Conservation (phyloP, 1,140 invertebrate species). For the Zaprionus camerounensis region DNA sequence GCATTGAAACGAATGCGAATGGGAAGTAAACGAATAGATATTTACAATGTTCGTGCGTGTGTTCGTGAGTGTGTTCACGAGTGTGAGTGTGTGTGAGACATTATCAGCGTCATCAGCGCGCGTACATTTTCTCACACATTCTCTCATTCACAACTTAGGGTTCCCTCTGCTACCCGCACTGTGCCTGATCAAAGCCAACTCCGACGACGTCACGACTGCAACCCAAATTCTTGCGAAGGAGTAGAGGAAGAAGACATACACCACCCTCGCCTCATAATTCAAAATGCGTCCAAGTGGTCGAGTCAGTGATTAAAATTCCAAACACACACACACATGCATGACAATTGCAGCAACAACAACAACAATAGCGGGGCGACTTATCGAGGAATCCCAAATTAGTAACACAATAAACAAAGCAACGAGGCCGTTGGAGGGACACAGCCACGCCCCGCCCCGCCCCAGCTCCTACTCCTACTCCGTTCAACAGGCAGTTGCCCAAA, state of each 20-base stretch:
- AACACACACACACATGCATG: slow-evolving; percentile 51
- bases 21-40: slow-evolving; percentile 9
- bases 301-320: slow-evolving; percentile 75
- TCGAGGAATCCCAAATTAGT: slow-evolving; percentile 79
- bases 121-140: slow-evolving; percentile 75
- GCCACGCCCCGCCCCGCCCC: slow-evolving; percentile 16
- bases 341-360: slow-evolving; percentile 33
- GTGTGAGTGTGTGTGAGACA: slow-evolving; percentile 6
- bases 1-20: slow-evolving; percentile 50
- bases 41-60: background rate
- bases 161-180: background rate
- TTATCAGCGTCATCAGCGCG: slow-evolving; percentile 54
- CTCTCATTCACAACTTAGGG: slow-evolving; percentile 59
- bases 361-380: slow-evolving; percentile 10
- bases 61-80: background rate
- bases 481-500: slow-evolving; percentile 56
- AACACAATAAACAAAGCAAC: slow-evolving; percentile 79
- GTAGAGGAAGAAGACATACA: slow-evolving; percentile 2
- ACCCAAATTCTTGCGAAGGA: slow-evolving; percentile 62
- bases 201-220: slow-evolving; percentile 47
- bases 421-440: slow-evolving; percentile 43
- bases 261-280: slow-evolving; percentile 72
- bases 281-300: slow-evolving; percentile 66
- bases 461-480: background rate
- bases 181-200: slow-evolving; percentile 7